A percentile compares a stretch with the other conserved stretches of the same genome.
These are phyloP conservation scores for Anthopleura xanthogrammica DNA, from an alignment of 92 coral and sea anemone species.

Conservation along the genomic window DNA sequence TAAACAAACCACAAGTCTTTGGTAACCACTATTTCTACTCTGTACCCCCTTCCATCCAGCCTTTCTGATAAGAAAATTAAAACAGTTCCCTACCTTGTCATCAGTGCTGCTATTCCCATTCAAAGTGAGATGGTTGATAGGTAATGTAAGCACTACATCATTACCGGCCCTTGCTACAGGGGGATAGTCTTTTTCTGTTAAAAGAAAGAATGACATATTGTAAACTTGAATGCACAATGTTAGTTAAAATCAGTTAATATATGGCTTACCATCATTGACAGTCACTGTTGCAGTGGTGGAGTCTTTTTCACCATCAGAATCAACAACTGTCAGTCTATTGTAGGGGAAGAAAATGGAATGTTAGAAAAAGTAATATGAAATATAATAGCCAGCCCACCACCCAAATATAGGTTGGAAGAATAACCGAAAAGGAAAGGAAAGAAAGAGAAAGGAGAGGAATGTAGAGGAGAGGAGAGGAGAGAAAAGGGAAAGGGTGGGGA, in stretches of 20 bases:
- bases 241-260: not conserved
- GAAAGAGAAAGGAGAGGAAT: not conserved
- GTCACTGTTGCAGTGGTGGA: constrained; percentile 93
- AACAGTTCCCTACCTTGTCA: constrained; percentile 67
- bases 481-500: not conserved
- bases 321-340: constrained; percentile 84
- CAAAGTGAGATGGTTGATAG: constrained; percentile 79
- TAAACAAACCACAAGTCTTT: too few species aligned
- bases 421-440: not conserved
- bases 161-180: constrained; percentile 98
- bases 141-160: constrained; percentile 86
- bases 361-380: not conserved
- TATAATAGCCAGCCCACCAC: too few species aligned
- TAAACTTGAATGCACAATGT: too few species aligned
- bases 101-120: constrained; percentile 91
- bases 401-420: not conserved
- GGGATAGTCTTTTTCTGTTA: constrained; percentile 95
- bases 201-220: not conserved
- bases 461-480: too few species aligned
- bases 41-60: too few species aligned
- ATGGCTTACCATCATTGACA: constrained; percentile 81
- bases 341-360: not conserved
- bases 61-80: too few species aligned
- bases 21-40: too few species aligned
- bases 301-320: constrained; percentile 91